Evolutionary conservation across 2,888 invertebrate genomes (phyloP).

Genomic region (Drosophila setosimentum): DNA sequence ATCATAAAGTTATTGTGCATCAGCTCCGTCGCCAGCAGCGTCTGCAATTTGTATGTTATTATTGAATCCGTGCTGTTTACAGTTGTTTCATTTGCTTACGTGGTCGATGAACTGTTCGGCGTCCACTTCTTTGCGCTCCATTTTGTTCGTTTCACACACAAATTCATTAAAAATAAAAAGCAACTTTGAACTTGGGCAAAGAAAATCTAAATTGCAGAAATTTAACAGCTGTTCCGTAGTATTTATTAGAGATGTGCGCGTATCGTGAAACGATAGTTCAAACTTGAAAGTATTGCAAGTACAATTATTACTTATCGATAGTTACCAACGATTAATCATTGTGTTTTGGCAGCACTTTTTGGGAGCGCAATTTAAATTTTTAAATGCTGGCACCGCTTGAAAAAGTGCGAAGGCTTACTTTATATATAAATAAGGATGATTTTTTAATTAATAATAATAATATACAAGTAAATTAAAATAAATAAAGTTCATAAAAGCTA

Average conservation of each 20-base stretch:
- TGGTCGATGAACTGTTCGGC: conserved; percentile 84
- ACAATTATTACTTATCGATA: not conserved
- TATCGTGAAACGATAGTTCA: not conserved
- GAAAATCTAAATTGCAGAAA: conserved; percentile 50
- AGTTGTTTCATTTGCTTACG: conserved; percentile 60
- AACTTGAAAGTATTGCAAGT: not conserved
- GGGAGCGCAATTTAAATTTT: conserved; percentile 4
- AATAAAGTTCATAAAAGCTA: not conserved
- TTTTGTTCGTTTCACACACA: conserved; percentile 55
- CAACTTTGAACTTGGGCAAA: conserved; percentile 45
- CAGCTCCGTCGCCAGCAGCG: conserved; percentile 83
- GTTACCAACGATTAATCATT: too few species aligned
- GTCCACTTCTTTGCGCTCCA: conserved; percentile 76
- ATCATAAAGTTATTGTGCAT: conserved; percentile 83
- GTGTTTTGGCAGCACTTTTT: conserved; percentile 21
- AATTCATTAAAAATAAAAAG: conserved; percentile 52
- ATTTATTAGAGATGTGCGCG: conserved; percentile 26
- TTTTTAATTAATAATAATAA: not conserved
- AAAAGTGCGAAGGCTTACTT: not conserved
- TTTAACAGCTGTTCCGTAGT: conserved; percentile 37
- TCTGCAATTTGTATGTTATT: conserved; percentile 55
- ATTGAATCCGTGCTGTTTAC: not conserved
- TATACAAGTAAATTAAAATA: not conserved
- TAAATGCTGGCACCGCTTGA: not conserved
- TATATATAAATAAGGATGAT: not conserved